Conservation (phyloP, 2,113 vertebrate species). For the Amphilophus citrinellus region DNA sequence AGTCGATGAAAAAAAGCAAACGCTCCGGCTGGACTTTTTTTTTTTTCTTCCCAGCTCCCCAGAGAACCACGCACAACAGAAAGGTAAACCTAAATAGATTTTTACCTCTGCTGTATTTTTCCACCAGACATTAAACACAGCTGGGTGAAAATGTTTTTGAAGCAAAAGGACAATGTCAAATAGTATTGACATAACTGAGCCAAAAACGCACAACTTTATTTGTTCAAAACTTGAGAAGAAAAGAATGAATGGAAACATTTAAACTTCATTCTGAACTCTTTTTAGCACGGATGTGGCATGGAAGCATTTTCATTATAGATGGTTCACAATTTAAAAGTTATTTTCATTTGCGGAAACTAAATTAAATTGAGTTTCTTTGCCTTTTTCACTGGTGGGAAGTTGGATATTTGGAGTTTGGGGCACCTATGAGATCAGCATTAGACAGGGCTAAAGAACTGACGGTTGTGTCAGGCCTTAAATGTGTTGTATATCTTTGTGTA, state of each 20-base stretch:
- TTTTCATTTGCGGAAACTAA: not conserved
- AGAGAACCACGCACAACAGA: constrained; percentile 4
- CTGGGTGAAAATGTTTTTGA: not conserved
- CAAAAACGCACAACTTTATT: not conserved
- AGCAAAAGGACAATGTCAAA: not conserved
- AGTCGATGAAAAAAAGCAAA: constrained; percentile 26
- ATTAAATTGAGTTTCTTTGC: not conserved
- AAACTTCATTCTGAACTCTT: not conserved
- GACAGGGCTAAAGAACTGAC: not conserved
- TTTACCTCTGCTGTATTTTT: constrained; percentile 36
- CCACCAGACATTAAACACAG: constrained; percentile 5
- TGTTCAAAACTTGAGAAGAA: not conserved
- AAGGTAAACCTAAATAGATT: constrained; percentile 28
- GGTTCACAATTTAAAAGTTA: not conserved
- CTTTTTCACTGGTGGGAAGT: not conserved
- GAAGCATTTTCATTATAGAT: not conserved
- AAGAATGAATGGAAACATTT: not conserved
- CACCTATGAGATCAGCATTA: constrained; percentile 1
- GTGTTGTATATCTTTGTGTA: not conserved
- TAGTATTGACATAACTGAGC: not conserved
- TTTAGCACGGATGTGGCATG: not conserved
- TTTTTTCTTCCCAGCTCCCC: constrained; percentile 30
- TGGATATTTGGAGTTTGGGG: not conserved
- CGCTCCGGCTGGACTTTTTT: constrained; percentile 22
- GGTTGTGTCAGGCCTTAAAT: constrained; percentile 17